Evolutionary conservation across 2,797 vertebrate genomes (phyloP), one percentile per base, ranked within the genome.

Genomic region (Orientallactaga sibirica): DNA sequence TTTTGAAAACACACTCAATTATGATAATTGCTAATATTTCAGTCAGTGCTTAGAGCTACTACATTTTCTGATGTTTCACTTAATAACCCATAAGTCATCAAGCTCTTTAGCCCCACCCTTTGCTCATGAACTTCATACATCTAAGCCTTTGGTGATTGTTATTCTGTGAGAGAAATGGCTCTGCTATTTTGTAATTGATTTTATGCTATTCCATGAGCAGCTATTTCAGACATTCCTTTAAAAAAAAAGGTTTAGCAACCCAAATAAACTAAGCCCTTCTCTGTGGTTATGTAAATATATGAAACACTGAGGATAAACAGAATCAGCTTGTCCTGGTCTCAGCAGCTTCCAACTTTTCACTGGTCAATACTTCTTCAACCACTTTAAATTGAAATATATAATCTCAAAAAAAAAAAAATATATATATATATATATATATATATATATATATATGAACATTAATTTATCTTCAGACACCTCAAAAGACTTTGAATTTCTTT

Each of bases 1-100:
- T 95, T 97, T 95, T 96, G 95, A 94, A 96, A 96, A 76, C 87
- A 68, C 94, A 77, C 62, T 97, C 91, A 96, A 93, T 97, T 97
- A 96, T 91, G 90, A 68, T 95, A 96, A 95, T 92, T 88, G 77
- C 61, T 86, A 86, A 86, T 94, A 92, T 95, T 89, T 96, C 75
- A 93, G 37, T 68, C 94, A 84, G 87, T 85, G 82, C 81, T 85
- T 81, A 91, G 93, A 96, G 92, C 76, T 86, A 77, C 37, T 83
- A 11, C 15, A 84, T 91, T 93, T 96, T 90, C 90, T 96, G 86
- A 95, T 86, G 73, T 86, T 37, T 86, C 90, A 67, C 94, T 93
- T 92, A 88, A 94, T 91, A 93, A 89, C 92, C 78, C 27, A 9
- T 86, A 95, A 88, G 67, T 96, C 92, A 93, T 20, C 86, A 73